Evolutionary conservation across 2,888 invertebrate genomes (phyloP).

Genomic region (Onchidella celtica): DNA sequence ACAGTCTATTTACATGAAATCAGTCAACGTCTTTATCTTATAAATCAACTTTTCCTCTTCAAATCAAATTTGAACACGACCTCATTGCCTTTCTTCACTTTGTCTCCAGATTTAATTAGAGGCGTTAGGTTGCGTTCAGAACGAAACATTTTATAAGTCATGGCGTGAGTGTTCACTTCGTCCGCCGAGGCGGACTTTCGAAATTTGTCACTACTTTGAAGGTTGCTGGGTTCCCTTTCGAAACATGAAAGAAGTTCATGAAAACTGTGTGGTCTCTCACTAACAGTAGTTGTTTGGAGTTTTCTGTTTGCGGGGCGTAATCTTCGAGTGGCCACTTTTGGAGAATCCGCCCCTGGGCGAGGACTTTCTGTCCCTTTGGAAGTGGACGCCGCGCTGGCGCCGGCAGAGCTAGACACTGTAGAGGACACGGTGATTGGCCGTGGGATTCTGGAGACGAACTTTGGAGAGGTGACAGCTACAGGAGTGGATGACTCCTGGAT

Average conservation of each 20-base stretch:
- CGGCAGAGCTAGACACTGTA: not conserved
- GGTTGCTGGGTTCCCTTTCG: slow-evolving; percentile 60
- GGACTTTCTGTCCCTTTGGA: not conserved
- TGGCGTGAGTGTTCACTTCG: slow-evolving; percentile 59
- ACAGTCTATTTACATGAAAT: too few relatives aligned
- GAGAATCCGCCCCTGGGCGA: not conserved
- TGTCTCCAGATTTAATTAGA: not conserved
- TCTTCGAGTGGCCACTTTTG: not conserved
- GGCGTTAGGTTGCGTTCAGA: slow-evolving; percentile 58
- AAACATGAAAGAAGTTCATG: slow-evolving; percentile 71
- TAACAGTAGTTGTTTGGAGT: slow-evolving; percentile 38
- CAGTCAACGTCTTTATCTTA: too few relatives aligned
- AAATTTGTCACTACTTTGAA: slow-evolving; percentile 58
- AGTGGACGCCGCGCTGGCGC: not conserved
- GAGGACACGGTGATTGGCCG: not conserved
- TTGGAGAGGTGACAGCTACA: not conserved
- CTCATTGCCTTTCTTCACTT: slow-evolving; percentile 34
- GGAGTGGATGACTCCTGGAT: not conserved
- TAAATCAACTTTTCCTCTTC: slow-evolving; percentile 40
- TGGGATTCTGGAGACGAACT: slow-evolving; percentile 21
- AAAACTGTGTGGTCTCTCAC: slow-evolving; percentile 70
- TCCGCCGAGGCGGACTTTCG: slow-evolving; percentile 71
- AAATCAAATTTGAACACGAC: slow-evolving; percentile 40
- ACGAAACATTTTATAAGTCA: slow-evolving; percentile 62
- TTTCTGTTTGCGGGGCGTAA: slow-evolving; percentile 22